Conservation (phyloP, 1,140 invertebrate genomes). For the Drosophila sp. region DNA sequence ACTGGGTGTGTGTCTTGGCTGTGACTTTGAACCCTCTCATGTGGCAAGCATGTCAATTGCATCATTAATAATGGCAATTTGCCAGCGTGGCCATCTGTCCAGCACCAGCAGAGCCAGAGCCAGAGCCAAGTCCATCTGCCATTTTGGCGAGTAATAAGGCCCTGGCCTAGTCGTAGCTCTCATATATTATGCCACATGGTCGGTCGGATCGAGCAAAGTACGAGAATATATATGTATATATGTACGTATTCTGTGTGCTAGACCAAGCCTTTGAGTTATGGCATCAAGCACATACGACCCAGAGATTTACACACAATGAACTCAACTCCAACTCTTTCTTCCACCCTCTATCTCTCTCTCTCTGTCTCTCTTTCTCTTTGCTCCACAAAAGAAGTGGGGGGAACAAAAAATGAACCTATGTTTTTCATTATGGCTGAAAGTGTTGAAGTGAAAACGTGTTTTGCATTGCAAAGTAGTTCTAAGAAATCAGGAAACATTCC, state of each 20-base stretch:
- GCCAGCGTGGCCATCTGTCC: conserved; percentile 24
- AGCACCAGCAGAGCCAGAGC: neutral
- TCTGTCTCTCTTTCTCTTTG: neutral
- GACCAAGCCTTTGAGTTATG: conserved; percentile 58
- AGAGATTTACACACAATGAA: conserved; percentile 63
- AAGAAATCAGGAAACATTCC: conserved; percentile 16
- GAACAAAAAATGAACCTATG: conserved; percentile 23
- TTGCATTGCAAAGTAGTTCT: conserved; percentile 37
- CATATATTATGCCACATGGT: conserved; percentile 51
- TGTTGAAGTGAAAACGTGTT: conserved; percentile 48
- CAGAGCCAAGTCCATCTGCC: conserved; percentile 23
- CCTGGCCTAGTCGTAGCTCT: conserved; percentile 20
- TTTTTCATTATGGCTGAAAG: conserved; percentile 15
- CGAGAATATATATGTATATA: neutral
- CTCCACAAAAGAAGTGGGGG: neutral
- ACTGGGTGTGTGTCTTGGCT: conserved; percentile 35
- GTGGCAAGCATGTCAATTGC: conserved; percentile 65
- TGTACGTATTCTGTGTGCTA: conserved; percentile 11
- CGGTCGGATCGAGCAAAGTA: conserved; percentile 28
- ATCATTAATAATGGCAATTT: conserved; percentile 73
- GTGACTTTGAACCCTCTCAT: conserved; percentile 11
- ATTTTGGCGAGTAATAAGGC: conserved; percentile 14
- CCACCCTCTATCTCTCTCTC: neutral
- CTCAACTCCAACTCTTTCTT: conserved; percentile 11
- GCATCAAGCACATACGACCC: conserved; percentile 37